These are phyloP conservation scores for Apis laboriosa DNA, from an alignment of 1,140 invertebrate species.

Conservation along the genomic window DNA sequence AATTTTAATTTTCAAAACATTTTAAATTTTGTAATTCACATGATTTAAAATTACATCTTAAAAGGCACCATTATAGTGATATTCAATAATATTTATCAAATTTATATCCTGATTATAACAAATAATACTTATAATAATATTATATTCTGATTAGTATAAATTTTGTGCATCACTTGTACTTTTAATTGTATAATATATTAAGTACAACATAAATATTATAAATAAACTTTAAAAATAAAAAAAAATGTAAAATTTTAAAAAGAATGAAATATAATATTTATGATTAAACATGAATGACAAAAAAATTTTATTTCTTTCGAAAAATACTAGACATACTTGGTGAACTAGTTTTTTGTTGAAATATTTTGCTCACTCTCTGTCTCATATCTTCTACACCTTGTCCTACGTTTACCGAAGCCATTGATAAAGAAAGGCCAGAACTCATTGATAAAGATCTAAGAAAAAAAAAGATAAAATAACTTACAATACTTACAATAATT, in stretches of 20 bases:
- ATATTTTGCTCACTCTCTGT: conserved; percentile 83
- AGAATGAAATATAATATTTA: conserved; percentile 30
- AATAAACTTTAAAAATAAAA: not conserved
- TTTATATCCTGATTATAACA: conserved; percentile 6
- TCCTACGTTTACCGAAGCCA: conserved; percentile 80
- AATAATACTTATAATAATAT: not conserved
- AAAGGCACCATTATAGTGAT: conserved; percentile 47
- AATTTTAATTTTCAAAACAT: not conserved
- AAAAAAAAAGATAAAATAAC: conserved; percentile 17
- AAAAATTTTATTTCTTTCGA: conserved; percentile 76
- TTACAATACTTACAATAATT: not conserved
- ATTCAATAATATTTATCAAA: conserved; percentile 21
- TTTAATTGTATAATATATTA: conserved; percentile 30
- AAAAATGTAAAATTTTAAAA: conserved; percentile 3
- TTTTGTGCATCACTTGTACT: conserved; percentile 38
- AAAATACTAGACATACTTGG: conserved; percentile 79
- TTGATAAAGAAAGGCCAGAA: conserved; percentile 75
- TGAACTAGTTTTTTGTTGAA: conserved; percentile 80
- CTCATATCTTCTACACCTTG: conserved; percentile 84
- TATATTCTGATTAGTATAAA: conserved; percentile 28
- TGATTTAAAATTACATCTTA: conserved; percentile 35
- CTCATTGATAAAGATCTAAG: conserved; percentile 72
- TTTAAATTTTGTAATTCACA: not conserved
- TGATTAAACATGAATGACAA: conserved; percentile 12
- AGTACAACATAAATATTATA: not conserved